These are phyloP conservation scores for Argyra leucocephala DNA, from an alignment of 2,888 invertebrate species.

Conservation along the genomic window DNA sequence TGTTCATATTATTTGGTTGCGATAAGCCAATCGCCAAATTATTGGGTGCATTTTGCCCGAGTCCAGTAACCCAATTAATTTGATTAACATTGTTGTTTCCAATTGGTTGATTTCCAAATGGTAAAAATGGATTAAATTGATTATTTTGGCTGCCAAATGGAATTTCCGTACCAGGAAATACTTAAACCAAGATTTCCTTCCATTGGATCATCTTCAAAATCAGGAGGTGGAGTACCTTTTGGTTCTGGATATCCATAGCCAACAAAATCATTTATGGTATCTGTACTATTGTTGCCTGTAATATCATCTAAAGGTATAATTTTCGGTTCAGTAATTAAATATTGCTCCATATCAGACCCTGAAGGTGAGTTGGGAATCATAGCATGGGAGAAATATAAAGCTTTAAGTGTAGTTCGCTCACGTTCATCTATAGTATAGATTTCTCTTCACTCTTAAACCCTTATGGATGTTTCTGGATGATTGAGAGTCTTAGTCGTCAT, in stretches of 20 bases:
- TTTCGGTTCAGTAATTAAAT: conserved; percentile 65
- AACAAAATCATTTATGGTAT: conserved; percentile 68
- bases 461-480: no score
- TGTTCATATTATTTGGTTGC: background rate
- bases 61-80: conserved; percentile 19
- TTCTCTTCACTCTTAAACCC: conserved; percentile 79
- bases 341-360: conserved; percentile 78
- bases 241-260: conserved; percentile 77
- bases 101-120: conserved; percentile 29
- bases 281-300: conserved; percentile 59
- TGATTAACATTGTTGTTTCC: background rate
- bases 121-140: conserved; percentile 36
- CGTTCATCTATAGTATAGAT: conserved; percentile 75
- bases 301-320: conserved; percentile 83
- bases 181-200: conserved; percentile 18
- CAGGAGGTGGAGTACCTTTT: conserved; percentile 53
- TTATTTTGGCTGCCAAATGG: conserved; percentile 23
- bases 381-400: conserved; percentile 68
- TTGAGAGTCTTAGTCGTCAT: no score
- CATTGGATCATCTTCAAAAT: conserved; percentile 25
- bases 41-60: conserved; percentile 12
- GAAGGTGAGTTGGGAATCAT: conserved; percentile 78
- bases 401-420: conserved; percentile 73
- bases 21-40: background rate
- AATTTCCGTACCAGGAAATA: conserved; percentile 22